Percentiles rank a stretch among this genome's conserved stretches.
Evolutionary conservation across 2,888 invertebrate genomes (phyloP).

Genomic region (Acronicta aceris): DNA sequence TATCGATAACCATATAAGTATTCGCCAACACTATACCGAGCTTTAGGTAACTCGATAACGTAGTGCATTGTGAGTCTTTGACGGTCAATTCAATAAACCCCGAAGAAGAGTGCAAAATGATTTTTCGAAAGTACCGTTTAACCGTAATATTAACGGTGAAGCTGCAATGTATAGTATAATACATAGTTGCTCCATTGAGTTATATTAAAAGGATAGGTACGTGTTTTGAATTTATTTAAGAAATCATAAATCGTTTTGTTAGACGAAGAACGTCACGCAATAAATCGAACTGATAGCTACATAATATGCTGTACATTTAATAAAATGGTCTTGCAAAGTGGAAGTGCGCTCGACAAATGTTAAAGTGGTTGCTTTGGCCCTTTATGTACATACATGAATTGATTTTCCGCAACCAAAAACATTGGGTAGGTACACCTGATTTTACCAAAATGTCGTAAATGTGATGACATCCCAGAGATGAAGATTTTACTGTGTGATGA

Average conservation of each 20-base stretch:
- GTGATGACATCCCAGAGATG: slow-evolving; percentile 2
- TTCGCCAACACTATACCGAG: slow-evolving; percentile 24
- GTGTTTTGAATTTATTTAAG: slow-evolving; percentile 26
- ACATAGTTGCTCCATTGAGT: slow-evolving; percentile 4
- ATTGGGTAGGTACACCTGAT: slow-evolving; percentile 15
- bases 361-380: slow-evolving; percentile 17
- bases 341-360: slow-evolving; percentile 21
- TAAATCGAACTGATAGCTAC: slow-evolving; percentile 30
- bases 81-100: slow-evolving; percentile 37
- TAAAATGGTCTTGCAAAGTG: slow-evolving; percentile 30
- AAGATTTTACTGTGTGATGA: no score
- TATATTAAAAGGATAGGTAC: slow-evolving; percentile 23
- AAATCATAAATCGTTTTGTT: slow-evolving; percentile 29
- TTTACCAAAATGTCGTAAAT: slow-evolving; percentile 23
- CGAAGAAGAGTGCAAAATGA: slow-evolving; percentile 3
- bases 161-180: slow-evolving; percentile 18
- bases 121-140: slow-evolving; percentile 18
- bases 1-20: slow-evolving; percentile 34
- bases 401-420: slow-evolving; percentile 27
- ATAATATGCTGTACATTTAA: slow-evolving; percentile 29
- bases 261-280: slow-evolving; percentile 22
- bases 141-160: slow-evolving; percentile 5
- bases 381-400: slow-evolving; percentile 31
- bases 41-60: slow-evolving; percentile 26
- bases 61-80: slow-evolving; percentile 23